Evolutionary conservation across 2,113 vertebrate genomes (phyloP), one percentile per base, ranked within the genome.

Genomic region (Puntigrus tetrazona): DNA sequence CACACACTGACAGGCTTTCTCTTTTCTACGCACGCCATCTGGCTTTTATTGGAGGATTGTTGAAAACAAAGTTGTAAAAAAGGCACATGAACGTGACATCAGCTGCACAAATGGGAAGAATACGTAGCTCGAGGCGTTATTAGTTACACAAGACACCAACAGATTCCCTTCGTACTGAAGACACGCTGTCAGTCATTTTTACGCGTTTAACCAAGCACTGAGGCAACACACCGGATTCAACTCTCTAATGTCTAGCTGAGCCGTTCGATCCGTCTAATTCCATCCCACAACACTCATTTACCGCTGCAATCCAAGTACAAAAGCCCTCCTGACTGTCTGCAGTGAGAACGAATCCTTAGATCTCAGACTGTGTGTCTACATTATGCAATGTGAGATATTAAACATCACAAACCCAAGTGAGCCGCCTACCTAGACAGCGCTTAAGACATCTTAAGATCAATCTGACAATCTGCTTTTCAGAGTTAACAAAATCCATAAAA

Each of bases 151-250:
- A 38, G 18, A 69, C 65, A 69, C 20, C 65, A 38, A 69, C 4
- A 38, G 3, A 38, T 69, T 22, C 4, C 34, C 34, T 38, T 22
- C 34, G 38, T n/a, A 69, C 34, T 20, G 22, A 69, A 69, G 20
- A 69, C 3, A 69, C 9, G 20, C 34, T n/a, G 5, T 38, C 65
- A 69, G 65, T 11, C 34, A 25, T 73, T 73, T 16, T 38, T 27
- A 25, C 69, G 27, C 11, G 13, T 43, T 16, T 73, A n/a, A 14
- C 22, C n/a, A 38, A 38, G 7, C 36, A 16, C 6, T 73, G 69
- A 73, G 25, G 69, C 69, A 73, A 73, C 38, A 72, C 22, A 73
- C 69, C n/a, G 3, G 69, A 43, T 72, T 72, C 69, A 73, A 25
- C 22, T 27, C 36, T 43, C 69, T 73, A 25, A 25, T 43, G 38